Base-by-base conservation (phyloP, 2,888 invertebrate genomes). In the Lasius fuliginosus region DNA sequence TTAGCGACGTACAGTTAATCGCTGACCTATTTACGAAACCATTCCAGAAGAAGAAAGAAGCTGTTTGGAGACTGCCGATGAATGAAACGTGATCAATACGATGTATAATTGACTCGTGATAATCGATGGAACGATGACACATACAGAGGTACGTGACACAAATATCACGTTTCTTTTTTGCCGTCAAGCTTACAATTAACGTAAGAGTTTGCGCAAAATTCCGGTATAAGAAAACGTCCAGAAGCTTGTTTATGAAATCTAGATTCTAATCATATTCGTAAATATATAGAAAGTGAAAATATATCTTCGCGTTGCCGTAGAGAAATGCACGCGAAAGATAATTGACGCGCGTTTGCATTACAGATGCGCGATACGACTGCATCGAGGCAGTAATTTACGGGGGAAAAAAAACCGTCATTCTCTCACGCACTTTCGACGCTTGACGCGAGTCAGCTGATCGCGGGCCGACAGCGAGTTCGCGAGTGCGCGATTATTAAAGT, bases 1-100 rank as follows among this genome's bases (percentile, higher is more conserved):
- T 91, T 91, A 90, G 88, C 92, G 85, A 86, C 87, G 85, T 88
- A 87, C 90, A 86, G 90, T 90, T 89, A 90, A 88, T 86, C 87
- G 89, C 86, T 87, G 83, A 88, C 88, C 89, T 84, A 90, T 92
- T 92, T 90, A 87, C 75, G 83, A 88, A 85, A 84, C 79, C 65
- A 42, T 58, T 58, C 56, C 58, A 23, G 40, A n/a, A 81, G 23
- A 36, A 30, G 40, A 30, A 42, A 62, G n/a, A 18, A 49, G 36
- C 12, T 49, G 27, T 27, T 4, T 27, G 49, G 8, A 15, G 30
- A 71, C 62, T 46, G 2, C 67, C 12, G 36, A 56, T 64, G 33
- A 79, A 79, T 79, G 46, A 71, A 42, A 12, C 42, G 77, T 42
- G 42, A 68, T 58, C 58, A 42, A 58, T 15, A 33, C 56, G 36